Base-by-base conservation (phyloP, 2,113 vertebrate genomes). In the Plestiodon gilberti region DNA sequence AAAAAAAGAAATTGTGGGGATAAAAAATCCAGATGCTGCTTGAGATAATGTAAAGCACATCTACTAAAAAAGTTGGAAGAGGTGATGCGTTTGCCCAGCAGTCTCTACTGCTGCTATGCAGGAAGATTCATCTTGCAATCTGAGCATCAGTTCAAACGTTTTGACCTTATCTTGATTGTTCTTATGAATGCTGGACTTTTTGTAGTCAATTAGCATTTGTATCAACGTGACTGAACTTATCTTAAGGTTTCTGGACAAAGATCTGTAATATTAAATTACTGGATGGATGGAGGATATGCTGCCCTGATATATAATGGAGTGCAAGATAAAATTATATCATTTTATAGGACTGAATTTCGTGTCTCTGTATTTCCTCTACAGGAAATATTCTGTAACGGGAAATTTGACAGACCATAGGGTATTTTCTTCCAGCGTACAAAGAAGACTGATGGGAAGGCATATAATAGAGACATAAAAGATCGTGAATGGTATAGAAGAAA, bases 401-500 rank as follows among this genome's bases (percentile, higher is more conserved):
- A 61, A 59, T 61, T 40, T 74, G n/a, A 75, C 57, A 55, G n/a
- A 62, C 22, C 28, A 28, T 52, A 74, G 22, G 23, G 28, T 14
- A 7, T 14, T 7, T 52, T 52, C 40, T 13, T 1, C 35, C 18
- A 40, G 5, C 35, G 17, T 22, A 38, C 35, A 71, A 35, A 71
- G 18, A 71, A 35, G 6, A 35, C n/a, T 70, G 70, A 17, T 35
- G 35, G 20, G 70, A 40, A 84, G 14, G 18, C 20, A 76, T 76
- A 64, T 77, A 65, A 52, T 17, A 76, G 6, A 61, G 69, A 30
- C 15, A 65, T 74, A 64, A 81, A 86, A 86, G 78, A 62, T 74
- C 69, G 81, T 74, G 43, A 75, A 86, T 48, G 28, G 55, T 73
- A 83, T 38, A 33, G 57, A 81, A 81, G 85, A 86, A 61, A 81